phyloP scores from a whole-genome alignment of 2,797 vertebrate species.

The Synanceia verrucosa region DNA sequence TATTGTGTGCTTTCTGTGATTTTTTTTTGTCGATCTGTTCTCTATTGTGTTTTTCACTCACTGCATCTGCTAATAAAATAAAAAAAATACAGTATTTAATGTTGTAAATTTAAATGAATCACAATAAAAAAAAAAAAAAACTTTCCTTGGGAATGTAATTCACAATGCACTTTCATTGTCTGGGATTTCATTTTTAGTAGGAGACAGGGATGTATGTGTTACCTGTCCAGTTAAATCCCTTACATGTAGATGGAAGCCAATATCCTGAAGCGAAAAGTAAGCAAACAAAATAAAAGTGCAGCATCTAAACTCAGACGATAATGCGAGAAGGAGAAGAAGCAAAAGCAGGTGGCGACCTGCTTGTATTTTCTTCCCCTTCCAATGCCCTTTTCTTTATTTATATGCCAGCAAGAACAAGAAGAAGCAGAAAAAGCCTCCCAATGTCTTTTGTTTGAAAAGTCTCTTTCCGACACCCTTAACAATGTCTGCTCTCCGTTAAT shows the following conservation, averaged over 20 bases:
- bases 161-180: too few species aligned
- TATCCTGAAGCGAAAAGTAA: neutral
- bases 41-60: too few species aligned
- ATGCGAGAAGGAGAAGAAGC: neutral
- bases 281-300: neutral
- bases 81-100: too few species aligned
- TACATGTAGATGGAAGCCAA: neutral
- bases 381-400: constrained; percentile 30
- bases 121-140: too few species aligned
- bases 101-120: too few species aligned
- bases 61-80: too few species aligned
- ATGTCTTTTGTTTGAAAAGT: constrained; percentile 23
- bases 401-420: constrained; percentile 12
- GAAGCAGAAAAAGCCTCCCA: neutral
- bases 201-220: too few species aligned
- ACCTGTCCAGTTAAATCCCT: too few species aligned
- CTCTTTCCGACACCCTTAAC: constrained; percentile 24
- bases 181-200: too few species aligned
- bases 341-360: constrained; percentile 10
- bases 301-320: neutral
- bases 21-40: too few species aligned
- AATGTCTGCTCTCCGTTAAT: constrained; percentile 32
- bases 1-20: too few species aligned
- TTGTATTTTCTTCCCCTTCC: constrained; percentile 27
- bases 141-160: too few species aligned